Base-by-base conservation (phyloP, 2,888 invertebrate species). In the Drosophila mulleri region DNA sequence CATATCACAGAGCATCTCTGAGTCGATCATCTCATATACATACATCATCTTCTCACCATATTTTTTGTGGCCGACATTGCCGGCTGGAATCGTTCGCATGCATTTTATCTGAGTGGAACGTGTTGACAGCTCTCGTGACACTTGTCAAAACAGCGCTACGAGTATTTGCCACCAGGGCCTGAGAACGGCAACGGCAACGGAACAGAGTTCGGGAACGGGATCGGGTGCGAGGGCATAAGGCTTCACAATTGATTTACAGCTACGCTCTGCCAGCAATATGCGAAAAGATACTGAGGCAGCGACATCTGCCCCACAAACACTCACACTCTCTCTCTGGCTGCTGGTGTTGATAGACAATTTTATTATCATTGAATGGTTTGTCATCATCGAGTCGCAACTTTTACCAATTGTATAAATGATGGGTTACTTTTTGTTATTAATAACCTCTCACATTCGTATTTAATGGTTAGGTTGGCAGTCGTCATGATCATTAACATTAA, bases 121-220 rank as follows among this genome's bases (percentile, higher is more conserved):
- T 72, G 85, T 80, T 89, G 85, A 86, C 88, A 85, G 89, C 68
- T 82, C 81, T 61, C 63, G 78, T 72, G 85, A 75, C 89, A 89
- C 89, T 88, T 89, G 85, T 89, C 85, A 89, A 72, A 86, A 82
- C 76, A 81, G 67, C 68, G 52, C 66, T 41, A 58, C 67, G 78
- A 65, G 26, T 78, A 72, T 83, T 71, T 83, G 75, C 69, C 70
- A 69, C 70, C 80, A 53, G 64, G 54, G 67, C 66, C 59, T 53
- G 64, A 35, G 44, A 48, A 35, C 45, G 47, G 29, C 41, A 37
- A 23, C 45, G 57, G 29, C 41, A 37, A 23, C 45, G 57, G 16
- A 32, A 18, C 45, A n/a, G n/a, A 35, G 29, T 16, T 16, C 35
- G 44, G 44, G 35, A 44, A 14, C 29, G 57, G 32, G 35, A 44